Evolutionary conservation across 2,888 invertebrate species (phyloP).

Genomic region (Drosophila kambysellisi): DNA sequence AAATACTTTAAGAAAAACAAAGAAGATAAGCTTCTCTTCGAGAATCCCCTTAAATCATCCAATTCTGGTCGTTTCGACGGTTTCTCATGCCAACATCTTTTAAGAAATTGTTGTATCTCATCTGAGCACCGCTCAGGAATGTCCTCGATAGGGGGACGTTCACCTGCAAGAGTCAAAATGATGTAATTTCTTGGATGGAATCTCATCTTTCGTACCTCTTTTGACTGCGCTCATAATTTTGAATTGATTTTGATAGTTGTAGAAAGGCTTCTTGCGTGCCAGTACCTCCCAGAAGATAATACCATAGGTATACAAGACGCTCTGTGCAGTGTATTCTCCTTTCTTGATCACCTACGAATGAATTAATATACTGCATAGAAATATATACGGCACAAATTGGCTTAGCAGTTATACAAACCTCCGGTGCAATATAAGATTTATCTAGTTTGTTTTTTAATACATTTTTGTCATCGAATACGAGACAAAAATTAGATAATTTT

Average conservation of each 20-base stretch:
- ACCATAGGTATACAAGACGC: constrained; percentile 13
- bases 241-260: neutral
- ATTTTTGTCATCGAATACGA: neutral
- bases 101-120: neutral
- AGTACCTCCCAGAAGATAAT: constrained; percentile 24
- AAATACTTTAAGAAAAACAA: neutral
- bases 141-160: neutral
- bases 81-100: neutral
- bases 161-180: neutral
- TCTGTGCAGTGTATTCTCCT: neutral
- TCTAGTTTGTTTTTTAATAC: neutral
- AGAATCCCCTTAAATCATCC: accelerated
- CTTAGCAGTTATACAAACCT: constrained; percentile 5
- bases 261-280: constrained; percentile 11
- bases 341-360: neutral
- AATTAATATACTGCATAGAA: too few species aligned
- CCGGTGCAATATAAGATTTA: constrained; percentile 15
- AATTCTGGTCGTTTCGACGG: neutral
- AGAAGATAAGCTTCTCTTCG: too few species aligned
- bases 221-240: neutral
- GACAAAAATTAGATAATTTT: constrained; percentile 2
- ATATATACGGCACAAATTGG: neutral
- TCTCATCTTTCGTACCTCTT: neutral
- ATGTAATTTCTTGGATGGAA: neutral
- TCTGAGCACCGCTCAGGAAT: neutral